phyloP scores from a whole-genome alignment of 2,113 vertebrate genomes.

The Mystacornis crossleyi region DNA sequence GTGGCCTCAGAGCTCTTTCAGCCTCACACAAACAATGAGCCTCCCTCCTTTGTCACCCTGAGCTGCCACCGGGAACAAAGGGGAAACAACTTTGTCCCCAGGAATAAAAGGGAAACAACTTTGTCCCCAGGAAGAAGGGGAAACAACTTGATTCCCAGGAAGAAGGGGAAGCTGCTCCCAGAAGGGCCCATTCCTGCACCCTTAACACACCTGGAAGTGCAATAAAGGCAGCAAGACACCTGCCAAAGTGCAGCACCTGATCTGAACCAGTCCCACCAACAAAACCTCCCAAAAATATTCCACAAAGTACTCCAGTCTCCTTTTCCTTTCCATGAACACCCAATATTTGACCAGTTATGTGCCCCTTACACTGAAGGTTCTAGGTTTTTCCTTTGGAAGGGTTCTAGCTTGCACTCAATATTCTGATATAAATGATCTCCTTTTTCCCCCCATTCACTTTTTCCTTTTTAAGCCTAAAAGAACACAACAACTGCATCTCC shows the following conservation, averaged over 20 bases:
- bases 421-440: not conserved
- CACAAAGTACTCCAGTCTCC: not conserved
- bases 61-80: not conserved
- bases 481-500: not conserved
- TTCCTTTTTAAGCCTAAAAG: not conserved
- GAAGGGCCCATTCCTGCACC: not conserved
- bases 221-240: not conserved
- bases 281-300: not conserved
- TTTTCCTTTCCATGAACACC: not conserved
- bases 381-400: not conserved
- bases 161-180: not conserved
- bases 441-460: not conserved
- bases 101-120: not conserved
- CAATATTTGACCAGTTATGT: not conserved
- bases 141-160: too few relatives aligned
- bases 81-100: not conserved
- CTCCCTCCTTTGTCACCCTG: not conserved
- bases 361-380: not conserved
- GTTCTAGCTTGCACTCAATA: not conserved
- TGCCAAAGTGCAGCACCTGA: not conserved
- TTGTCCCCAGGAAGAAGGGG: too few relatives aligned
- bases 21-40: not conserved
- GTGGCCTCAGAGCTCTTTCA: not conserved
- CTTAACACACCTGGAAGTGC: not conserved
- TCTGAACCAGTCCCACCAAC: not conserved